Conservation (phyloP, 2,888 invertebrate species). For the Agrotis clavis region DNA sequence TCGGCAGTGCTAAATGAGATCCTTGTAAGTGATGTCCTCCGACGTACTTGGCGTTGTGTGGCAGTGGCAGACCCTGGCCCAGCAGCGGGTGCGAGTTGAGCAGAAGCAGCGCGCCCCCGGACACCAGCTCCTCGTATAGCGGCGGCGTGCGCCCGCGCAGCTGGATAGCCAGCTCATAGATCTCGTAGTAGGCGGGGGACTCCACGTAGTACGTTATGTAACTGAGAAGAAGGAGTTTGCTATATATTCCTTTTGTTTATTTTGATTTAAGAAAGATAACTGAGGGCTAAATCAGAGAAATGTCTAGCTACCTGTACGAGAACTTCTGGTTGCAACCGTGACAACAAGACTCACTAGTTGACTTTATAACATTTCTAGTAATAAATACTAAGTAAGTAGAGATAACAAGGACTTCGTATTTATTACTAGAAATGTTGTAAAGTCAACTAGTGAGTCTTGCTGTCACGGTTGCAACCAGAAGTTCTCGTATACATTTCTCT, state of each 20-base stretch:
- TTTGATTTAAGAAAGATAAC: neutral
- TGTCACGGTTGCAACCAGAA: no score
- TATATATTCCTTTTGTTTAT: no score
- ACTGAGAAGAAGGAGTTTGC: constrained; percentile 52
- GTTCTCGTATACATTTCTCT: no score
- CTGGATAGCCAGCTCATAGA: constrained; percentile 69
- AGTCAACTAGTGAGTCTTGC: no score
- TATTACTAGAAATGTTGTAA: no score
- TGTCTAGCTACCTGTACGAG: no score
- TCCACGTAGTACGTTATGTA: constrained; percentile 74
- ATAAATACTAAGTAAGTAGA: no score
- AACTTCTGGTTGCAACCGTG: no score
- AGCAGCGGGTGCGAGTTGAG: constrained; percentile 77
- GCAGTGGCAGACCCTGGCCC: constrained; percentile 73
- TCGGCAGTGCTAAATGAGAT: constrained; percentile 63
- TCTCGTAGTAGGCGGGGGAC: constrained; percentile 70
- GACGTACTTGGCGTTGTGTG: constrained; percentile 73
- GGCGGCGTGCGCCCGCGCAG: constrained; percentile 69
- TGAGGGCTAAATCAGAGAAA: no score
- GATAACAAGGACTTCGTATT: no score
- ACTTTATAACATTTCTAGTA: no score
- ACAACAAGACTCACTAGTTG: no score
- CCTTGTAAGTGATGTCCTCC: constrained; percentile 78
- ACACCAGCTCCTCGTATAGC: constrained; percentile 71
- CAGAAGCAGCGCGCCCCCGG: constrained; percentile 75